Percentiles rank a stretch among this genome's conserved stretches.
phyloP scores from a whole-genome alignment of 1,140 invertebrate genomes.

The Drosophila mojavensis region DNA sequence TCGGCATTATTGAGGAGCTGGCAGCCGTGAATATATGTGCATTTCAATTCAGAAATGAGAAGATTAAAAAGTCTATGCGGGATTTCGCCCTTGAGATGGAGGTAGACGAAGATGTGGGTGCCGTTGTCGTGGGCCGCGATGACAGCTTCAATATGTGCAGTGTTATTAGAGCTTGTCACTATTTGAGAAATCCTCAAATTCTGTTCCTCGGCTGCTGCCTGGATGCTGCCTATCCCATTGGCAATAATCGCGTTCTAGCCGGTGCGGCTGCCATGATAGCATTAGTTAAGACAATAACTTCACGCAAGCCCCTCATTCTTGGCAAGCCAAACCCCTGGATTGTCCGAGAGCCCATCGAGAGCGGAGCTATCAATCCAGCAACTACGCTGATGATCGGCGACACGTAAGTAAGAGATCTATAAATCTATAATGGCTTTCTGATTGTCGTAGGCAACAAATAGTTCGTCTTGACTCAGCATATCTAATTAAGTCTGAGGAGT shows the following conservation, averaged over 20 bases:
- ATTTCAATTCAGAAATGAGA: not conserved
- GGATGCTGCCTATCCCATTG: slow-evolving; percentile 55
- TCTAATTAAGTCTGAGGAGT: too few relatives aligned
- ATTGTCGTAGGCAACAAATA: not conserved
- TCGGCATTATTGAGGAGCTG: slow-evolving; percentile 40
- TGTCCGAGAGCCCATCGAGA: not conserved
- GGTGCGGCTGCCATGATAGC: slow-evolving; percentile 57
- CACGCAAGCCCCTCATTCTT: slow-evolving; percentile 50
- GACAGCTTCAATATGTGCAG: slow-evolving; percentile 50
- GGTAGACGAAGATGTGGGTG: slow-evolving; percentile 56
- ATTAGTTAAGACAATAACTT: slow-evolving; percentile 36
- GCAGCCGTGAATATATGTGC: slow-evolving; percentile 16
- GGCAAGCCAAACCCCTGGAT: slow-evolving; percentile 71
- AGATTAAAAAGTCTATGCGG: slow-evolving; percentile 3
- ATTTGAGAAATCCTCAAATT: slow-evolving; percentile 32
- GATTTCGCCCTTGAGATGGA: slow-evolving; percentile 33
- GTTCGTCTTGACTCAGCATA: too few relatives aligned
- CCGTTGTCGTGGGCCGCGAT: slow-evolving; percentile 56
- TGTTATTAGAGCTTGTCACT: slow-evolving; percentile 35
- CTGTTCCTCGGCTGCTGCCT: slow-evolving; percentile 56
- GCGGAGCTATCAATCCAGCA: slow-evolving; percentile 43
- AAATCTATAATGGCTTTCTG: not conserved
- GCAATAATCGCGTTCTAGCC: slow-evolving; percentile 32
- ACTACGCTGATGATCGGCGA: slow-evolving; percentile 68
- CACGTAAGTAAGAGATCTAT: slow-evolving; percentile 45